Evolutionary conservation across 92 coral and sea anemone species (phyloP), one percentile per base, ranked within the genome.

Genomic region (Porites divaricata): DNA sequence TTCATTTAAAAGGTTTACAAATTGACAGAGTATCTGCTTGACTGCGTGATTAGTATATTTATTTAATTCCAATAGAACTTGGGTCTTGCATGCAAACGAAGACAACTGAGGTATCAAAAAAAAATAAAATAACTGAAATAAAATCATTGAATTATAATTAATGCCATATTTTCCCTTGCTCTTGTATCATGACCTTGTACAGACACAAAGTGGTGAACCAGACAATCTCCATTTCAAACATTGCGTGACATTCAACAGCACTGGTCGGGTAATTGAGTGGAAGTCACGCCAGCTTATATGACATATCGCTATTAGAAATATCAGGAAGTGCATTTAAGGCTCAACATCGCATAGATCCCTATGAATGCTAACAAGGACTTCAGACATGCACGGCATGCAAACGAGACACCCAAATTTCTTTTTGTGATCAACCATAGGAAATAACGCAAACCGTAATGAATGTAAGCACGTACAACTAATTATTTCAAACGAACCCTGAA

Each of bases 221-320:
- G 45, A 35, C 4, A 35, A 35, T 35, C 45, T 35, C 7, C 45
- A 56, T 8, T 17, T 20, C 21, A 26, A 9, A 19, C 57, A 16
- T 67, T 80, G 67, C 85, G 85, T 80, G 85, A 80, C 67, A 80
- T 28, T 26, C 56, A 56, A 26, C 28, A 17, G 50, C 6, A 7
- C 5, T n/a, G 3, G 7, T 14, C 12, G 21, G 9, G 51, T 28
- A 24, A 75, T 80, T 75, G 69, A 74, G 57, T 75, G 23, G 54
- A 16, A 20, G 13, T 9, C 6, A 19, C 22, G 11, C 69, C 48
- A 3, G 49, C 19, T 63, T 16, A 59, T 4, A 66, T 51, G 63
- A 20, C 77, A 59, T 41, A 28, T 8, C 12, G 49, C n/a, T 49
- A 52, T 51, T 51, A 23, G 15, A 79, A 79, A 52, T 61, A 76